Base-by-base conservation (phyloP, 2,888 invertebrate genomes). In the Sinhomidia bicolor region DNA sequence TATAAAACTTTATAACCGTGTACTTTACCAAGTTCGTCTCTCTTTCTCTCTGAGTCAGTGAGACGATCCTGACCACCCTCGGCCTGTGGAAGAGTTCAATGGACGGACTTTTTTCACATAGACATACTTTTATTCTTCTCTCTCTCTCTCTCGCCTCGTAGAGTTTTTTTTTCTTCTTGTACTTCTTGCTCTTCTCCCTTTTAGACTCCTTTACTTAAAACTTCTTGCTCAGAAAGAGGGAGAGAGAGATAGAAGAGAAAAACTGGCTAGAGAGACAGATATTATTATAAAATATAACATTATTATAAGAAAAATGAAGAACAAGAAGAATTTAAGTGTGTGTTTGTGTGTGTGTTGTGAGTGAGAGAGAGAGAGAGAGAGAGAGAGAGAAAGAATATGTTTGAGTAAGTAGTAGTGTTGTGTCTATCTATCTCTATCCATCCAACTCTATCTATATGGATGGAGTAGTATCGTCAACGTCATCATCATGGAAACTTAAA, bases 51-150 rank as follows among this genome's bases (percentile, higher is more conserved):
- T 85, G 85, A 85, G 85, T 85, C 85, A 85, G 78, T 85, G 85
- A 85, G 85, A 85, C 85, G 78, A 85, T 29, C 85, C 85, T 85
- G 85, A 78, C 85, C 78, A 78, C 85, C 85, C 85, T 85, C 78
- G 54, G 78, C 85, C 78, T n/a, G 44, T 85, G 85, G 85, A 78
- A 85, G 85, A 85, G 85, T 85, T 85, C 85, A 85, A 76, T 44
- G 51, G 60, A 84, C 36, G 36, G 32, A n/a, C 60, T 85, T 62
- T 76, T 84, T 85, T 60, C 78, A 62, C 85, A 85, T 78, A 85
- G 76, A 78, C 85, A 85, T 74, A 85, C 41, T 41, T 62, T 44
- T 80, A 32, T 65, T 57, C 47, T 80, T 41, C 62, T 78, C 29
- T 54, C 26, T 60, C 23, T 80, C 62, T 80, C 62, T 68, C 68